These are phyloP conservation scores for Chrysotoxum bicinctum DNA, from an alignment of 2,888 invertebrate genomes.

Conservation along the genomic window DNA sequence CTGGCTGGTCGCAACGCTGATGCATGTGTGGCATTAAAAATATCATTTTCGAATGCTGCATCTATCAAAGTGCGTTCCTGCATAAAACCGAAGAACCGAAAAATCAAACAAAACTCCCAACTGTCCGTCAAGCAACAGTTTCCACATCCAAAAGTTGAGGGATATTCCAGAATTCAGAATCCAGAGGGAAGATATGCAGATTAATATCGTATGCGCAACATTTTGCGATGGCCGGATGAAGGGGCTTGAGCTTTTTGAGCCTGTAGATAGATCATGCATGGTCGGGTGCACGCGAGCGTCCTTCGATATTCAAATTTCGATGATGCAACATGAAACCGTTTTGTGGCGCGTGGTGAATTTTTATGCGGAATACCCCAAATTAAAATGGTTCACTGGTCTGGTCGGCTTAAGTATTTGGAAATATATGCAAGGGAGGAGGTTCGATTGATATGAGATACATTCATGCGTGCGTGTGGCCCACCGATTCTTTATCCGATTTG, in stretches of 20 bases:
- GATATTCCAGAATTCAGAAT: neutral
- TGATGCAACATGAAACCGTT: slow-evolving; percentile 37
- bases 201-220: slow-evolving; percentile 19
- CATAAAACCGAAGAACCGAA: slow-evolving; percentile 25
- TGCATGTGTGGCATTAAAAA: slow-evolving; percentile 30
- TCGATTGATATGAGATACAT: slow-evolving; percentile 40
- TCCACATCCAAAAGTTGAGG: slow-evolving; percentile 4
- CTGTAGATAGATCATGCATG: slow-evolving; percentile 48
- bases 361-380: slow-evolving; percentile 36
- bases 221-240: slow-evolving; percentile 15
- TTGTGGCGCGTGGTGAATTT: slow-evolving; percentile 27
- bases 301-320: slow-evolving; percentile 47
- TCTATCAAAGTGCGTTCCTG: slow-evolving; percentile 52
- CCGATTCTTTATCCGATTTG: slow-evolving; percentile 54
- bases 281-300: slow-evolving; percentile 51
- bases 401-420: neutral
- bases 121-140: slow-evolving; percentile 50
- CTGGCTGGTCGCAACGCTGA: neutral
- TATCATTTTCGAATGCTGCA: slow-evolving; percentile 39
- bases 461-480: slow-evolving; percentile 52
- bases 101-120: neutral
- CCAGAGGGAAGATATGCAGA: slow-evolving; percentile 22
- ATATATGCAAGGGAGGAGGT: too few species aligned
- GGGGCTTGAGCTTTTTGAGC: slow-evolving; percentile 27
- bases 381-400: slow-evolving; percentile 31